These are phyloP conservation scores for Chlorocebus sabaeus DNA, from an alignment of 2,113 vertebrate genomes.

Conservation along the genomic window DNA sequence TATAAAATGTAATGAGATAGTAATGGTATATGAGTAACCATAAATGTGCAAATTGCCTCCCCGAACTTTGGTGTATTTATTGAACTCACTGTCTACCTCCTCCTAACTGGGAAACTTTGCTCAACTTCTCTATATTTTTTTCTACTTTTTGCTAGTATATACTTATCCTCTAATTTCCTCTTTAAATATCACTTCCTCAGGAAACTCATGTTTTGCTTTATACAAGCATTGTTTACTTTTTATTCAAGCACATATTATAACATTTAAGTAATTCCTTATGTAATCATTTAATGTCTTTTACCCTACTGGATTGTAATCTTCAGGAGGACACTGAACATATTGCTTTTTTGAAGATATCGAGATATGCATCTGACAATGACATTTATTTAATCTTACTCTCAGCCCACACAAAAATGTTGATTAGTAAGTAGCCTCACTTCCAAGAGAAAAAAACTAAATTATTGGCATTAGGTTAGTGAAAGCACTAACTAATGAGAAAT, in stretches of 20 bases:
- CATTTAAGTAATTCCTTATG: background rate
- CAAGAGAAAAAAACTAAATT: background rate
- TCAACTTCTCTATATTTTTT: background rate
- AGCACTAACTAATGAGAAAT: background rate
- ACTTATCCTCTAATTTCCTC: background rate
- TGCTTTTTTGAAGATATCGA: background rate
- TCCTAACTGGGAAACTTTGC: background rate
- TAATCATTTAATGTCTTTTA: background rate
- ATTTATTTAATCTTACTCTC: background rate
- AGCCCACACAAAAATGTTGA: background rate
- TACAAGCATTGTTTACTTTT: background rate
- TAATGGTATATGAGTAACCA: fast-evolving
- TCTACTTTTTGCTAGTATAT: background rate
- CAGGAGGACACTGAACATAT: fast-evolving
- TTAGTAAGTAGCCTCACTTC: background rate
- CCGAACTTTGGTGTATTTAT: background rate
- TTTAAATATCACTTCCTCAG: background rate
- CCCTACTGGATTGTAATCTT: background rate
- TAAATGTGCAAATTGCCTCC: background rate
- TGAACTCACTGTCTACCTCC: background rate
- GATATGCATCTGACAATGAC: background rate
- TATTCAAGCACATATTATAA: background rate
- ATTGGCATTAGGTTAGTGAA: background rate
- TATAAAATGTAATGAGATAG: background rate
- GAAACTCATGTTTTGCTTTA: background rate